Evolutionary conservation across 2,888 invertebrate species (phyloP).

Genomic region (Eupithecia centaureata): DNA sequence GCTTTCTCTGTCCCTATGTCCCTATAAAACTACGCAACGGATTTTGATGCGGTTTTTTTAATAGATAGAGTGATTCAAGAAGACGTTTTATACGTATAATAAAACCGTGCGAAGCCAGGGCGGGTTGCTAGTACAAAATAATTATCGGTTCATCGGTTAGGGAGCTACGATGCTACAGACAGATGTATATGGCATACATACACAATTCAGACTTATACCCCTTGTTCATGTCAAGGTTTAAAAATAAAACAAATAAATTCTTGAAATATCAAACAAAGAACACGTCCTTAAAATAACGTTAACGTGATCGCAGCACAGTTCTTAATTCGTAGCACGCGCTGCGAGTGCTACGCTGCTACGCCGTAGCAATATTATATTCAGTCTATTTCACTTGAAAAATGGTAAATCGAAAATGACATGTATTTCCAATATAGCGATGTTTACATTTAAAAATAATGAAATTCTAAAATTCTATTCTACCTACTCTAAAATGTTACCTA

Average conservation of each 20-base stretch:
- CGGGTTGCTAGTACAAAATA: too few relatives aligned
- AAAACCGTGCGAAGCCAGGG: too few relatives aligned
- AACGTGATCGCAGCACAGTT: not conserved
- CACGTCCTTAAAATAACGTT: not conserved
- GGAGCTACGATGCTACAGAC: not conserved
- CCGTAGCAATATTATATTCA: slow-evolving; percentile 5
- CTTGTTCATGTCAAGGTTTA: not conserved
- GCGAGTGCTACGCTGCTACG: slow-evolving; percentile 9
- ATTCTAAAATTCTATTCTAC: slow-evolving; percentile 23
- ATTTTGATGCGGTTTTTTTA: too few relatives aligned
- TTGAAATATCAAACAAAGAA: not conserved
- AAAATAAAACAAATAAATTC: not conserved
- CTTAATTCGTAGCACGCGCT: slow-evolving; percentile 3
- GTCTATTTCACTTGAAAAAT: not conserved
- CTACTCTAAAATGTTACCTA: slow-evolving; percentile 29
- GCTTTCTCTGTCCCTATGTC: too few relatives aligned
- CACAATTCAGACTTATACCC: too few relatives aligned
- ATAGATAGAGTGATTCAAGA: too few relatives aligned
- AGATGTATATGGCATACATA: not conserved
- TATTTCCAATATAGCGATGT: slow-evolving; percentile 9
- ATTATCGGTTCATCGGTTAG: not conserved
- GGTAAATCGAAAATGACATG: slow-evolving; percentile 3
- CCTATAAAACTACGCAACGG: too few relatives aligned
- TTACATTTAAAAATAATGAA: too few relatives aligned
- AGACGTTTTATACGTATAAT: too few relatives aligned